These are phyloP conservation scores for Allolobophora icterica DNA, from an alignment of 2,888 invertebrate species.

Conservation along the genomic window DNA sequence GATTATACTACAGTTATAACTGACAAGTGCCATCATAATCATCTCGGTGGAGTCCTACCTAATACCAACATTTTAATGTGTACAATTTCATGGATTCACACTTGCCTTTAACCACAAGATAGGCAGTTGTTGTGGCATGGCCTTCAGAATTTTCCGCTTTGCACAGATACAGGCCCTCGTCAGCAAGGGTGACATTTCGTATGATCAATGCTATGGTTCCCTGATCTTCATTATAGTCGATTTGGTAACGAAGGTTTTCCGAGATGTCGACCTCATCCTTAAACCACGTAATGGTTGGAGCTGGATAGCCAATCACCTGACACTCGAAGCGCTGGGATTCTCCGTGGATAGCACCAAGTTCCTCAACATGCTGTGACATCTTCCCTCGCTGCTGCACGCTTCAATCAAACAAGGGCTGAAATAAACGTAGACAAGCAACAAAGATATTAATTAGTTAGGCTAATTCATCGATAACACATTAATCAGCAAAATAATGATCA, in stretches of 20 bases:
- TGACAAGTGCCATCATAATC: not conserved
- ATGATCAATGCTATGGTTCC: slow-evolving; percentile 60
- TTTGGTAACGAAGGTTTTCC: slow-evolving; percentile 55
- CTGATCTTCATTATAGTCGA: slow-evolving; percentile 48
- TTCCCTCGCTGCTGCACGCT: not conserved
- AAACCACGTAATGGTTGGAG: slow-evolving; percentile 63
- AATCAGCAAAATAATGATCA: not conserved
- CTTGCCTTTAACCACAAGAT: slow-evolving; percentile 61
- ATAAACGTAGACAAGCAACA: not conserved
- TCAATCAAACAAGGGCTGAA: slow-evolving; percentile 21
- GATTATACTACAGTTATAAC: not conserved
- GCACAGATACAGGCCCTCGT: slow-evolving; percentile 63
- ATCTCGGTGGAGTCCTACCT: not conserved
- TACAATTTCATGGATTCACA: not conserved
- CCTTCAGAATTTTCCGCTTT: slow-evolving; percentile 64
- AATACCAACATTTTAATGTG: not conserved
- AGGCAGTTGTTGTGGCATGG: slow-evolving; percentile 62
- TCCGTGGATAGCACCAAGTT: slow-evolving; percentile 49
- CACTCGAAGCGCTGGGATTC: slow-evolving; percentile 62
- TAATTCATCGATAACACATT: not conserved
- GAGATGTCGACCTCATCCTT: slow-evolving; percentile 63
- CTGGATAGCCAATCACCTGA: slow-evolving; percentile 61
- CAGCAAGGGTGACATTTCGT: slow-evolving; percentile 55
- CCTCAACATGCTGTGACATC: slow-evolving; percentile 28
- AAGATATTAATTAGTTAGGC: not conserved